Base-by-base conservation (phyloP, 2,888 invertebrate genomes). In the Phengaris arion region DNA sequence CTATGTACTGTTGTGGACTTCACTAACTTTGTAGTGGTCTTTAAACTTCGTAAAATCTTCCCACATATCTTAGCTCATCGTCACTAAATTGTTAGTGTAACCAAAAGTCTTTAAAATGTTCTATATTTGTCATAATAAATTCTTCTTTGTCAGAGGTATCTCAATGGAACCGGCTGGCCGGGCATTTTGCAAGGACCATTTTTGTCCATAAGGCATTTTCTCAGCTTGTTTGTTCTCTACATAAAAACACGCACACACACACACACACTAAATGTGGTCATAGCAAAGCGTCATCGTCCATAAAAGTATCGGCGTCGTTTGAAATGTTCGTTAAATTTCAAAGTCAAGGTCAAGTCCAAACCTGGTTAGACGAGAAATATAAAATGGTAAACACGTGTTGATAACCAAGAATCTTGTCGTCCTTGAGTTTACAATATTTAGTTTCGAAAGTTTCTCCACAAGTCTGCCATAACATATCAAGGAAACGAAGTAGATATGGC, bases 361-460 rank as follows among this genome's bases (percentile, higher is more conserved):
- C 64, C 64, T 64, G 64, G 12, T 45, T 64, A 64, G 64, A 45
- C 64, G 64, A 64, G 64, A 35, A 45, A 12, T 52, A 52, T 48
- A 48, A 48, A 48, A 48, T 48, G 48, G 6, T 6, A 10, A 64
- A 64, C 35, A 64, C 64, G 64, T 64, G 35, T 35, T 64, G 64
- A 45, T 64, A 72, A 72, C 52, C 22, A 45, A 35, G 45, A 35
- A 69, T 54, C 72, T 54, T 54, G 54, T 12, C 54, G 72, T 72
- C 72, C 72, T 72, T 72, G 72, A 54, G 9, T 46, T 45, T 10
- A 54, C 70, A 22, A 70, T 72, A 54, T 72, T 54, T 12, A 35
- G 72, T 54, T 72, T 54, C 12, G 72, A 72, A 54, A 72, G 72
- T 72, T 54, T 54, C 54, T 64, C 35, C 64, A 45, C 64, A 45